Evolutionary conservation across 2,797 vertebrate species (phyloP).

Genomic region (Australoheros facetus): DNA sequence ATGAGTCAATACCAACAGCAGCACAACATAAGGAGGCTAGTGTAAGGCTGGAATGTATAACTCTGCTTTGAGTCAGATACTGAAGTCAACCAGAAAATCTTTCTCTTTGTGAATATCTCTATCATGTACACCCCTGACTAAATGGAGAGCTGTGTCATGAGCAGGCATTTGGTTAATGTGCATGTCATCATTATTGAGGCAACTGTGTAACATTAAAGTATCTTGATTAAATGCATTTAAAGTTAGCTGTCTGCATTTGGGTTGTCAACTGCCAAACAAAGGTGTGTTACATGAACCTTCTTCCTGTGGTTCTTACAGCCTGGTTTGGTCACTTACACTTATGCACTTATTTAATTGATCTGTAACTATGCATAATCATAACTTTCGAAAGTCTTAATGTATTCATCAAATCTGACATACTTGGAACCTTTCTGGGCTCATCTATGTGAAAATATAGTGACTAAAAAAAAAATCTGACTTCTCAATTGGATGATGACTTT

Average conservation of each 20-base stretch:
- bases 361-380: conserved; percentile 32
- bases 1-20: not conserved
- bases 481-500: not conserved
- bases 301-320: not conserved
- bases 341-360: not conserved
- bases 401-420: not conserved
- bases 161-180: not conserved
- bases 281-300: not conserved
- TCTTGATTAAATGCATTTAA: conserved; percentile 40
- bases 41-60: not conserved
- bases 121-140: not conserved
- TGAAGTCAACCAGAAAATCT: not conserved
- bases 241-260: not conserved
- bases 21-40: not conserved
- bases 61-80: not conserved
- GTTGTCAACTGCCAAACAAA: not conserved
- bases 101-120: too few species aligned
- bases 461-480: not conserved
- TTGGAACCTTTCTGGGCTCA: not conserved
- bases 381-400: not conserved
- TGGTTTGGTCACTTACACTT: not conserved
- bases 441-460: too few species aligned
- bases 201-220: conserved; percentile 13
- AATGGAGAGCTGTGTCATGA: not conserved
- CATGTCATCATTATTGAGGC: conserved; percentile 22